Base-by-base conservation (phyloP, 2,888 invertebrate genomes). In the Petrolisthes cinctipes region DNA sequence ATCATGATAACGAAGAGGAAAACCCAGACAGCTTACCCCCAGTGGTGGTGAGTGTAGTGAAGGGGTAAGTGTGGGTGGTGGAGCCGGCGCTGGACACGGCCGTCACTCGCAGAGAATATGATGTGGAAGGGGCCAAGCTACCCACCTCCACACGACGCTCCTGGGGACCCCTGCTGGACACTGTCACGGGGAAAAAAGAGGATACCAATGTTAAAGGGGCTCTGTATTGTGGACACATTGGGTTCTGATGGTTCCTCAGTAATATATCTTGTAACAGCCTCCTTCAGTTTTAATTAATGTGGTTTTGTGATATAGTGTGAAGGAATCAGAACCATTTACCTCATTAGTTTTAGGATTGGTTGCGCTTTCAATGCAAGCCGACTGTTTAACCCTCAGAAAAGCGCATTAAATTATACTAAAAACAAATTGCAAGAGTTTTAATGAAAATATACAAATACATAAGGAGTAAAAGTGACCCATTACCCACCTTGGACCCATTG, bases 401-500 rank as follows among this genome's bases (percentile, higher is more conserved):
- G n/a, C n/a, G n/a, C n/a, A n/a, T n/a, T n/a, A n/a, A n/a, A n/a
- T n/a, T n/a, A n/a, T n/a, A n/a, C n/a, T n/a, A n/a, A n/a, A n/a
- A n/a, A n/a, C n/a, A n/a, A n/a, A n/a, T n/a, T n/a, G n/a, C n/a
- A n/a, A n/a, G n/a, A n/a, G n/a, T n/a, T n/a, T n/a, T n/a, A n/a
- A n/a, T n/a, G n/a, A n/a, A n/a, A n/a, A n/a, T n/a, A n/a, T n/a
- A n/a, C n/a, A n/a, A n/a, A n/a, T n/a, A 37, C 37, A 37, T 37
- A 37, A 37, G 37, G 37, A 37, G 37, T 37, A 37, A 37, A 37
- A 37, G 81, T 68, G 9, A 4, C 4, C 14, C n/a, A 37, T 5
- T 14, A 83, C 87, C 57, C 81, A 90, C 90, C 90, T 78, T 90
- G 90, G 1, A 90, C 83, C 90, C 90, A 90, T 14, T 88, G 90